A percentile compares a stretch with the other conserved stretches of the same genome.
Conservation (phyloP, 2,113 vertebrate species). For the Antigone vipio region DNA sequence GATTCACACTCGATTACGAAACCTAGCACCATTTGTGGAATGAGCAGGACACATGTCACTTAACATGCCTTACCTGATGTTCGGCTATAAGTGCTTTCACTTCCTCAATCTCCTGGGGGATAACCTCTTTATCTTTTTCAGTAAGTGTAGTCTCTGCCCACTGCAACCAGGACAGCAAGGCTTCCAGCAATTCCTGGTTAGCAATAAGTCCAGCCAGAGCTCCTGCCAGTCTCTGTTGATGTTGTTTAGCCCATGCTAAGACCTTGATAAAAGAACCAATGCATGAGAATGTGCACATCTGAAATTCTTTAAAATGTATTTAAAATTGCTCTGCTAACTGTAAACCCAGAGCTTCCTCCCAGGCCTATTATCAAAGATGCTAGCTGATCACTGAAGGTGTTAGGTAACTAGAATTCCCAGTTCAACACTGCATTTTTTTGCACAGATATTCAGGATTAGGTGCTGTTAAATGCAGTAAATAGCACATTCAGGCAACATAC, state of each 20-base stretch:
- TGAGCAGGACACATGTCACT: background rate
- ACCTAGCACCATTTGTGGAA: background rate
- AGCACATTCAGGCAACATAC: background rate
- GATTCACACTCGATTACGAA: accelerated
- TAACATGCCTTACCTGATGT: conserved; percentile 84
- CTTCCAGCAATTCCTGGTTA: conserved; percentile 91
- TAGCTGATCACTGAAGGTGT: background rate
- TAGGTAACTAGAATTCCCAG: background rate
- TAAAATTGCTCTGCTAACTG: background rate
- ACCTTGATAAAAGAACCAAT: conserved; percentile 76
- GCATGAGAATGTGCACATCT: background rate
- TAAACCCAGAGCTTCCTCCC: background rate
- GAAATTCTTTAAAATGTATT: background rate
- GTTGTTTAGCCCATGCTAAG: conserved; percentile 92
- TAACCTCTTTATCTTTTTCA: conserved; percentile 88
- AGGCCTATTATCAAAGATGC: background rate
- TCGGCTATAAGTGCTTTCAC: conserved; percentile 93
- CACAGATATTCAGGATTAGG: background rate
- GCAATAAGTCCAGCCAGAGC: conserved; percentile 87
- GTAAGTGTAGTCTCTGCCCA: conserved; percentile 92
- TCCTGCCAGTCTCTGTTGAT: conserved; percentile 88
- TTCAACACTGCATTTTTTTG: background rate
- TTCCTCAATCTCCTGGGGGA: conserved; percentile 93
- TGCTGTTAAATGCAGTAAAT: background rate
- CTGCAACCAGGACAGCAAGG: conserved; percentile 90